Evolutionary conservation across 1,140 invertebrate species (phyloP).

Genomic region (Ylistrum balloti): DNA sequence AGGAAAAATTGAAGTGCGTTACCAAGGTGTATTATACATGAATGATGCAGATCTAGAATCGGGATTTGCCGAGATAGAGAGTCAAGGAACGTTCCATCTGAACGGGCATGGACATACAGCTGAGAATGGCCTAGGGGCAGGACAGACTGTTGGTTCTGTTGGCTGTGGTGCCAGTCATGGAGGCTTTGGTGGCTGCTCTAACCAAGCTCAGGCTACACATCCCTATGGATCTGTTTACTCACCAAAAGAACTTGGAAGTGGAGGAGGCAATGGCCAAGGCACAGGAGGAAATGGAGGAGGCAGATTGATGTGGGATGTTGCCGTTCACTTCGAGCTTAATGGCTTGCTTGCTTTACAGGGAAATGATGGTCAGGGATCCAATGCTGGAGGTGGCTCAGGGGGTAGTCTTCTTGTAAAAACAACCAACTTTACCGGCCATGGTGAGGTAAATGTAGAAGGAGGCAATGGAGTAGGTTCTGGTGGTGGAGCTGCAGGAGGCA

Average conservation of each 20-base stretch:
- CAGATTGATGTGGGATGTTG: slow-evolving; percentile 68
- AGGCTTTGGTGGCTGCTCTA: slow-evolving; percentile 69
- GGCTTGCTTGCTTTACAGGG: slow-evolving; percentile 72
- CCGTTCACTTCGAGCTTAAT: slow-evolving; percentile 73
- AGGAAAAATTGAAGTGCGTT: slow-evolving; percentile 71
- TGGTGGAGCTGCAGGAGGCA: slow-evolving; percentile 72
- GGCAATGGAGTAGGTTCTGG: slow-evolving; percentile 62
- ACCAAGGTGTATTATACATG: slow-evolving; percentile 73
- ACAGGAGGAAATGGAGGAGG: slow-evolving; percentile 73
- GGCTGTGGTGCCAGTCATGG: slow-evolving; percentile 75
- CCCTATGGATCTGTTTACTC: slow-evolving; percentile 73
- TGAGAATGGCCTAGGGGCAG: slow-evolving; percentile 67
- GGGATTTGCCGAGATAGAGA: slow-evolving; percentile 73
- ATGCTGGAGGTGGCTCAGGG: slow-evolving; percentile 74
- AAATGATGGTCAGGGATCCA: slow-evolving; percentile 61
- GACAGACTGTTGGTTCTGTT: slow-evolving; percentile 62
- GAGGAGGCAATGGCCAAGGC: slow-evolving; percentile 73
- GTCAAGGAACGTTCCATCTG: slow-evolving; percentile 71
- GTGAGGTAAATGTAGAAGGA: slow-evolving; percentile 70
- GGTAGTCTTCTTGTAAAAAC: slow-evolving; percentile 73
- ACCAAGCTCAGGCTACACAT: slow-evolving; percentile 48
- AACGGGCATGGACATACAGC: slow-evolving; percentile 68
- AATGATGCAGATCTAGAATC: slow-evolving; percentile 71
- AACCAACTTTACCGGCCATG: slow-evolving; percentile 76
- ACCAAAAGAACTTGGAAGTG: slow-evolving; percentile 68